Evolutionary conservation across 2,797 vertebrate species (phyloP).

Genomic region (Phrynocephalus guinanensis): DNA sequence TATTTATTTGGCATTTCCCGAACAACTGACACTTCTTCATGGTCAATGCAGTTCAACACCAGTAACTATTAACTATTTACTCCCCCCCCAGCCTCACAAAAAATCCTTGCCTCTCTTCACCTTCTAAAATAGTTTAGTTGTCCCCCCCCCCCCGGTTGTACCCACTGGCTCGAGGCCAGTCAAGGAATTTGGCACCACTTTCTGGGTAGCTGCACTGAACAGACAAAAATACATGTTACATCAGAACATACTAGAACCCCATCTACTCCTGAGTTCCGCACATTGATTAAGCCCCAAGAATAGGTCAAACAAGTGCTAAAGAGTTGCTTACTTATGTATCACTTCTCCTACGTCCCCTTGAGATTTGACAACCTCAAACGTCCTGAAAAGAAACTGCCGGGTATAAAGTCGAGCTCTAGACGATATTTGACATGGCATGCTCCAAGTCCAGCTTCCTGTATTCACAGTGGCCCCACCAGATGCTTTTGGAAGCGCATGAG

Average conservation of each 20-base stretch:
- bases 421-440: no score
- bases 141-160: fast-evolving
- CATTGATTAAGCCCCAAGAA: not conserved
- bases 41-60: not conserved
- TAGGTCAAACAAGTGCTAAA: constrained; percentile 9
- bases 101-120: not conserved
- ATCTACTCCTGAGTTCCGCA: not conserved
- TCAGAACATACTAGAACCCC: not conserved
- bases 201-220: not conserved
- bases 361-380: no score
- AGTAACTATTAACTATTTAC: not conserved
- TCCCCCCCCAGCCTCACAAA: not conserved
- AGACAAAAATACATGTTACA: constrained; percentile 17
- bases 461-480: no score
- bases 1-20: not conserved
- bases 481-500: no score
- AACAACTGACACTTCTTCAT: fast-evolving
- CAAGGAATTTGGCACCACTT: not conserved
- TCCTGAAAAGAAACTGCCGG: no score
- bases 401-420: no score
- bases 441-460: no score
- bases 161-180: not conserved
- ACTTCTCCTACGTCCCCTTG: constrained; percentile 20
- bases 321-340: not conserved
- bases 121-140: fast-evolving